A percentile compares a stretch with the other conserved stretches of the same genome.
These are phyloP conservation scores for Leptinotarsa tumamoca DNA, from an alignment of 2,888 invertebrate genomes.

Conservation along the genomic window DNA sequence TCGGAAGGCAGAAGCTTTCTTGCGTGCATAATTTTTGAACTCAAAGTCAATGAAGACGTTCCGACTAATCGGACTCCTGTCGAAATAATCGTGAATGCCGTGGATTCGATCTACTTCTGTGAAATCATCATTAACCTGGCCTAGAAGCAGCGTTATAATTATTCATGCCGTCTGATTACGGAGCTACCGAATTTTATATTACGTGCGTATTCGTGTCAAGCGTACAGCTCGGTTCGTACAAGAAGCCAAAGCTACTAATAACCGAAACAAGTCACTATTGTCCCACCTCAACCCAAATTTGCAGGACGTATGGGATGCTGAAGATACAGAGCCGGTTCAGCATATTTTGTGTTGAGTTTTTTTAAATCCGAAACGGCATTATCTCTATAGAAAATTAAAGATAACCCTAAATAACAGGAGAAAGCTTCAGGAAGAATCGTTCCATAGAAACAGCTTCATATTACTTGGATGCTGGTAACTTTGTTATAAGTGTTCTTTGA, in stretches of 20 bases:
- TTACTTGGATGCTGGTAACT: no score
- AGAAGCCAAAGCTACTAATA: neutral
- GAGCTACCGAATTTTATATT: slow-evolving; percentile 19
- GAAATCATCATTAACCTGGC: slow-evolving; percentile 18
- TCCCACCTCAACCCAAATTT: slow-evolving; percentile 17
- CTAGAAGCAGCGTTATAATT: slow-evolving; percentile 18
- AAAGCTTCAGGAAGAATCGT: no score
- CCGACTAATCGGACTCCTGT: neutral
- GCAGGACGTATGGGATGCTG: slow-evolving; percentile 8
- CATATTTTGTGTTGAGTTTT: no score
- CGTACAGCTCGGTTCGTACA: neutral
- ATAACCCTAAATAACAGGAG: no score
- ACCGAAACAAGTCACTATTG: slow-evolving; percentile 11
- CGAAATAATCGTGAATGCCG: slow-evolving; percentile 3
- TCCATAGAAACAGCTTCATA: no score
- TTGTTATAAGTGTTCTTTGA: no score
- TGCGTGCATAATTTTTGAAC: neutral
- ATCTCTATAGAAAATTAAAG: no score
- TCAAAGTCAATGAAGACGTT: neutral
- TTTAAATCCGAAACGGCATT: no score
- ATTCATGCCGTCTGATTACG: slow-evolving; percentile 19
- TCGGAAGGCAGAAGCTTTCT: neutral
- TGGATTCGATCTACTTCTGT: slow-evolving; percentile 15
- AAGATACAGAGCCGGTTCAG: neutral
- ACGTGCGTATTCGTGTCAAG: slow-evolving; percentile 20